Base-by-base conservation (phyloP, 2,797 vertebrate species). In the Apodemus agrarius region DNA sequence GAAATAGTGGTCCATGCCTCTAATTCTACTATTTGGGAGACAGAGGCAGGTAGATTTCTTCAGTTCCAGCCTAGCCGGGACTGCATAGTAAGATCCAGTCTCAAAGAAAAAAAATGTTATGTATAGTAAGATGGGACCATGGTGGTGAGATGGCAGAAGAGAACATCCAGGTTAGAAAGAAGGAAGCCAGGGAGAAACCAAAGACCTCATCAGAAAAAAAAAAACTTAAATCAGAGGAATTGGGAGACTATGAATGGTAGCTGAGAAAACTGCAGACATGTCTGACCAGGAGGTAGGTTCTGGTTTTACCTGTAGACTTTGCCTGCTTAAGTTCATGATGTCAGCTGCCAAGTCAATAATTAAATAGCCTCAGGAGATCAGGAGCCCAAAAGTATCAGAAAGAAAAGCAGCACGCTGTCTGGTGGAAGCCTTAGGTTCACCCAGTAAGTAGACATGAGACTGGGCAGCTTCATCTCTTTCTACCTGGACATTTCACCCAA, bases 271-370 rank as follows among this genome's bases (percentile, higher is more conserved):
- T 24, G 2, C 54, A 61, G 59, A 87, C 26, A 22, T 75, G 12
- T 65, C 79, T 79, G 85, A 72, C 54, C 49, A 90, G 67, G 52
- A 90, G 24, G n/a, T 8, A 78, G 37, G 31, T 54, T 69, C 85
- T 84, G 85, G 26, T 85, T 96, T 94, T 74, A 90, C 81, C 85
- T 96, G 85, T n/a, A 34, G 31, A 67, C 92, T 37, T 21, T 82
- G 49, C 40, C 78, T 76, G 65, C 72, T 82, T 92, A 90, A 79
- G 72, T 90, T 52, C 59, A 29, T 7, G 75, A 65, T 34, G 11
- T 90, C 65, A 76, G 69, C 63, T 85, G 22, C 82, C 52, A 89
- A 59, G 61, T 43, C 72, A 82, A 76, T 61, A 63, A 72, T 79
- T 26, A 37, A 37, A 74, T 90, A 82, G 78, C 14, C 46, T 49